Evolutionary conservation across 2,797 vertebrate genomes (phyloP).

Genomic region (Labeo calbasu): DNA sequence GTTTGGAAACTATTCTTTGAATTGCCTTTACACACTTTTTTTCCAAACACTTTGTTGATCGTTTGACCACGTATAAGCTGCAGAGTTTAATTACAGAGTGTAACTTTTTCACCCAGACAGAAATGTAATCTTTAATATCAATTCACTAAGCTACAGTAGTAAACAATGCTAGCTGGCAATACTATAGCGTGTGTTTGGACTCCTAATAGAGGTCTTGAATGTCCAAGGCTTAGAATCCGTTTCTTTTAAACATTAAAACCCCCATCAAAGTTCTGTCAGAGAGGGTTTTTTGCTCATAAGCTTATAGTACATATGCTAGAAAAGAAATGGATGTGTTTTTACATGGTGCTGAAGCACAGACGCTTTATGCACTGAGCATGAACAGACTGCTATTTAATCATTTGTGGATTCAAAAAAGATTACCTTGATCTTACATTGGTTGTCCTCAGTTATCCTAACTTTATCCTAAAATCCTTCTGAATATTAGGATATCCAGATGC

Average conservation of each 20-base stretch:
- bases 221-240: neutral
- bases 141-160: neutral
- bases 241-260: neutral
- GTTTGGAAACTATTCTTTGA: too few relatives aligned
- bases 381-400: slow-evolving; percentile 6
- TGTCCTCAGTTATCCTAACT: neutral
- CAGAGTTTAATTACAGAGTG: neutral
- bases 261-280: neutral
- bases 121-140: neutral
- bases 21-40: neutral
- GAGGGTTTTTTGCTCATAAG: neutral
- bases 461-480: slow-evolving; percentile 9
- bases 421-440: neutral
- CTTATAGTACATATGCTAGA: neutral
- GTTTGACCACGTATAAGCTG: neutral
- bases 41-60: neutral
- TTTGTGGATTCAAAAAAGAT: slow-evolving; percentile 15
- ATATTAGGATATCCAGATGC: neutral
- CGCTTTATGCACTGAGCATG: neutral
- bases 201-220: neutral
- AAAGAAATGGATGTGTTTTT: neutral
- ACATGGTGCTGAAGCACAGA: neutral
- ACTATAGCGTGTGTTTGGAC: neutral
- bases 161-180: neutral
- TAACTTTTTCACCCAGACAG: neutral